Evolutionary conservation across 1,140 invertebrate species (phyloP).

Genomic region (Trachymyrmex cornetzi): DNA sequence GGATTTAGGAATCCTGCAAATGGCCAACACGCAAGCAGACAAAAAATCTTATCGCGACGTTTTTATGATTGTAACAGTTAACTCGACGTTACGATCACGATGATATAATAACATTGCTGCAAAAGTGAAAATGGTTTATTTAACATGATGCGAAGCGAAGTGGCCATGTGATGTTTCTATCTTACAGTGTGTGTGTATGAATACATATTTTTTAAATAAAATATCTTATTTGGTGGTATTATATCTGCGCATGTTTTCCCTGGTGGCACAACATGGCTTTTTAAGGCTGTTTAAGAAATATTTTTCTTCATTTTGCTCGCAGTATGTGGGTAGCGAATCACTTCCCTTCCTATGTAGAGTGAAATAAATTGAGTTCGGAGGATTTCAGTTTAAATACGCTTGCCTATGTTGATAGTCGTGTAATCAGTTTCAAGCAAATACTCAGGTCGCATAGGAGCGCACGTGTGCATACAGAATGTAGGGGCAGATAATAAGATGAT

Average conservation of each 20-base stretch:
- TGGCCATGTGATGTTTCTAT: neutral
- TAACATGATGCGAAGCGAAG: neutral
- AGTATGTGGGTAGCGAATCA: constrained; percentile 12
- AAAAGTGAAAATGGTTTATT: constrained; percentile 15
- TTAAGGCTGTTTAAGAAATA: constrained; percentile 26
- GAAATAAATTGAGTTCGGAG: constrained; percentile 51
- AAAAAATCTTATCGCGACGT: constrained; percentile 5
- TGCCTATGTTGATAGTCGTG: constrained; percentile 30
- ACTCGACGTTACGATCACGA: constrained; percentile 4
- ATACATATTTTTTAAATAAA: constrained; percentile 40
- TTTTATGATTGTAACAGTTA: constrained; percentile 28
- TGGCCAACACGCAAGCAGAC: too few relatives aligned
- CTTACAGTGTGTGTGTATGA: neutral
- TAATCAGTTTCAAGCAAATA: constrained; percentile 36
- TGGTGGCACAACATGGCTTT: neutral
- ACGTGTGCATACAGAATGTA: constrained; percentile 7
- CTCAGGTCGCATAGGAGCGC: constrained; percentile 16
- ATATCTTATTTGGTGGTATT: constrained; percentile 30
- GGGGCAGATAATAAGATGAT: constrained; percentile 3
- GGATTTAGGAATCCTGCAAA: constrained; percentile 1
- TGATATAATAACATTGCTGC: neutral
- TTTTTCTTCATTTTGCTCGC: constrained; percentile 55
- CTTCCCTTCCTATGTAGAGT: constrained; percentile 12
- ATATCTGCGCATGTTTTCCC: neutral
- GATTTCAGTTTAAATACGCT: constrained; percentile 20